Evolutionary conservation across 2,888 invertebrate species (phyloP).

Genomic region (Metopia argyrocephala): DNA sequence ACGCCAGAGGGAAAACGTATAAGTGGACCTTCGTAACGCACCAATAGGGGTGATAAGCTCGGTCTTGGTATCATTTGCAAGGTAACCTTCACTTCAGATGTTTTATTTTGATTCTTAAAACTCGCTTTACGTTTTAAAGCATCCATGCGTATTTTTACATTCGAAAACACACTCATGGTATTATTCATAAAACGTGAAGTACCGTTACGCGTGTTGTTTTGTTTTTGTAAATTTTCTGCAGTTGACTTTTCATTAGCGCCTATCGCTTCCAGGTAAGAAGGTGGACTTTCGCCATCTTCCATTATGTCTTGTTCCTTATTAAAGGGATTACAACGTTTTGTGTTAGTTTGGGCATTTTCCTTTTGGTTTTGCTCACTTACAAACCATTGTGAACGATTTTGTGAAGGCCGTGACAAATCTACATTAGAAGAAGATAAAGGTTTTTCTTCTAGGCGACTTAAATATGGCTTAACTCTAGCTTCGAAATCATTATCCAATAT

Average conservation of each 20-base stretch:
- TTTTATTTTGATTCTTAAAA: slow-evolving; percentile 70
- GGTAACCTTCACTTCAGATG: slow-evolving; percentile 72
- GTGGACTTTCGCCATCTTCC: slow-evolving; percentile 75
- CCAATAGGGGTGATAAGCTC: slow-evolving; percentile 73
- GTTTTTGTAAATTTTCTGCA: slow-evolving; percentile 54
- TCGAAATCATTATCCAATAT: slow-evolving; percentile 69
- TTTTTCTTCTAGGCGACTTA: slow-evolving; percentile 68
- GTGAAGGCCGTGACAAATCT: slow-evolving; percentile 70
- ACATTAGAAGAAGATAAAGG: slow-evolving; percentile 36
- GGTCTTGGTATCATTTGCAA: slow-evolving; percentile 78
- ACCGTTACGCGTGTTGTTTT: slow-evolving; percentile 68
- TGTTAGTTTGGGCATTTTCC: slow-evolving; percentile 47
- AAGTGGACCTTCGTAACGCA: slow-evolving; percentile 77
- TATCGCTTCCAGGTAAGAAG: slow-evolving; percentile 77
- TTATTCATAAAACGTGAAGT: slow-evolving; percentile 71
- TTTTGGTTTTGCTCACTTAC: slow-evolving; percentile 64
- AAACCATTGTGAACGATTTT: slow-evolving; percentile 77
- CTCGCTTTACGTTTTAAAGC: slow-evolving; percentile 76
- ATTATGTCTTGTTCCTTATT: slow-evolving; percentile 67
- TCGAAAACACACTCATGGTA: slow-evolving; percentile 74
- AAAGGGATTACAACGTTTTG: slow-evolving; percentile 67
- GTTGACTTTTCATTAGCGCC: slow-evolving; percentile 60
- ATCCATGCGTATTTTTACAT: slow-evolving; percentile 75
- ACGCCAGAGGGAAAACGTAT: slow-evolving; percentile 80
- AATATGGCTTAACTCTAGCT: slow-evolving; percentile 67